These are phyloP conservation scores for Cyclophora punctaria DNA, from an alignment of 2,888 invertebrate species.

Conservation along the genomic window DNA sequence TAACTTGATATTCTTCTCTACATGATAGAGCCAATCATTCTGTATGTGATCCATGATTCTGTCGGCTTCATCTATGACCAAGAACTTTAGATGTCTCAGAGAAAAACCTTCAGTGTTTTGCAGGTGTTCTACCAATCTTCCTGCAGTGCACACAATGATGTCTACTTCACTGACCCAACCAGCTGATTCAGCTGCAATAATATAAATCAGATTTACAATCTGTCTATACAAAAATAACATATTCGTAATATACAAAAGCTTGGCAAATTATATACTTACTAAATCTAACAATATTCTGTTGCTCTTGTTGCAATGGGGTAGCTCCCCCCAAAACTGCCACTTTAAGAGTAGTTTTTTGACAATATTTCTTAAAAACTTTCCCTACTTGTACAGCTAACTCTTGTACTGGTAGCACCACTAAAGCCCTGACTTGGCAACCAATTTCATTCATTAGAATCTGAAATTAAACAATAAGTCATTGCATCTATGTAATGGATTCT, in stretches of 20 bases:
- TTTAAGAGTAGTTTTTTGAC: conserved; percentile 79
- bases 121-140: conserved; percentile 93
- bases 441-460: conserved; percentile 77
- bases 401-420: conserved; percentile 94
- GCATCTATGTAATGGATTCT: no score
- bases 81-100: conserved; percentile 80
- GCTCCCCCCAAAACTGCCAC: conserved; percentile 82
- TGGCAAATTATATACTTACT: conserved; percentile 35
- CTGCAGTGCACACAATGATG: conserved; percentile 94
- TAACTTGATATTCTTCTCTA: conserved; percentile 80
- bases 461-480: conserved; percentile 13
- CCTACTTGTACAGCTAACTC: conserved; percentile 93
- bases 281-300: conserved; percentile 75
- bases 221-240: neutral
- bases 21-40: conserved; percentile 91
- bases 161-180: conserved; percentile 81
- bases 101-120: conserved; percentile 87
- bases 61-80: conserved; percentile 98
- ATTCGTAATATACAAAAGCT: neutral
- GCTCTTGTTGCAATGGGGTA: conserved; percentile 79
- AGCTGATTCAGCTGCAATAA: conserved; percentile 65
- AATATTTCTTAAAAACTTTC: conserved; percentile 85
- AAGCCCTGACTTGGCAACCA: conserved; percentile 82
- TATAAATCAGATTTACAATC: neutral
- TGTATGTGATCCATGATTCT: conserved; percentile 93